Evolutionary conservation across 2,113 vertebrate genomes (phyloP).

Genomic region (Sorex araneus): DNA sequence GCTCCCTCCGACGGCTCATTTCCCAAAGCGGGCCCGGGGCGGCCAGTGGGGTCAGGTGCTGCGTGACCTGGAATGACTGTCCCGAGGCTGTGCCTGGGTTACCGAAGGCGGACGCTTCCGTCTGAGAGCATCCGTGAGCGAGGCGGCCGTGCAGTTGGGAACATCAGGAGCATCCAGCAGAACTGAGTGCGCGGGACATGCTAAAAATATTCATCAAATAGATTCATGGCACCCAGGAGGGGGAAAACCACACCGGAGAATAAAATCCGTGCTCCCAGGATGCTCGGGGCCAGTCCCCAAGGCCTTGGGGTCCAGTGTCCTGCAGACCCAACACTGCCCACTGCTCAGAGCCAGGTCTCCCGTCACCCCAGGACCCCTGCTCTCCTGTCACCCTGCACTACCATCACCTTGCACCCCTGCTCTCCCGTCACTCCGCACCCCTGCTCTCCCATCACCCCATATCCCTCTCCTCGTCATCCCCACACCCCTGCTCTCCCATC

Average conservation of each 20-base stretch:
- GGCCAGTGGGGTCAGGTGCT: not conserved
- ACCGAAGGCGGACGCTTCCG: not conserved
- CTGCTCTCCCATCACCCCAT: too few species aligned
- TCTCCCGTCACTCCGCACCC: not conserved
- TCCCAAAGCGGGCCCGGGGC: accelerated
- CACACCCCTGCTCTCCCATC: too few species aligned
- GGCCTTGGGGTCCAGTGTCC: not conserved
- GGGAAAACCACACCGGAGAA: not conserved
- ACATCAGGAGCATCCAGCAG: not conserved
- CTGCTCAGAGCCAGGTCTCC: not conserved
- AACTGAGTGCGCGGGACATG: not conserved
- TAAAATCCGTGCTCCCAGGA: not conserved
- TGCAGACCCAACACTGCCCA: not conserved
- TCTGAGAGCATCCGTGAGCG: not conserved
- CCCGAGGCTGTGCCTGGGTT: not conserved
- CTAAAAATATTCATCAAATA: conserved; percentile 42
- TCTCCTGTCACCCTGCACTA: too few species aligned
- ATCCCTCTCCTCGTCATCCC: too few species aligned
- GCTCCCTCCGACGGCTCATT: not conserved
- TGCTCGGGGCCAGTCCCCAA: accelerated
- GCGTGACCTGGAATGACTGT: not conserved
- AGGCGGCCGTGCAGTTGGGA: not conserved
- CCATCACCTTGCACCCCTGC: not conserved
- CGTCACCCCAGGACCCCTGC: accelerated
- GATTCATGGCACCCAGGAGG: not conserved